Conservation (phyloP, 2,113 vertebrate species). For the Tursiops truncatus region DNA sequence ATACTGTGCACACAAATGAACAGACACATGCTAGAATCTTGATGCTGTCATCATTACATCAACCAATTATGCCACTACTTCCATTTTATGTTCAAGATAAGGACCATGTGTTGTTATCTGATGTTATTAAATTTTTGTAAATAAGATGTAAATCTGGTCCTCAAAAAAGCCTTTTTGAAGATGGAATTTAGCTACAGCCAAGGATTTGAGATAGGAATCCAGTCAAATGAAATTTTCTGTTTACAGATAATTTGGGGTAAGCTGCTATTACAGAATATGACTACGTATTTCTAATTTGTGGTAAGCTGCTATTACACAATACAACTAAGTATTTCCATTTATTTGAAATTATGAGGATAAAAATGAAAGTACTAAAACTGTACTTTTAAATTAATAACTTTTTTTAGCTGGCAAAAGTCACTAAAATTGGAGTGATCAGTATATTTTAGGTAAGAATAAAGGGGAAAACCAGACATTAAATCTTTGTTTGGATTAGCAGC, state of each 20-base stretch:
- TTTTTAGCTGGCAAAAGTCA: conserved; percentile 57
- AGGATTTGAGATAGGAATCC: background rate
- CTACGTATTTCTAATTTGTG: background rate
- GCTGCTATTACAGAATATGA: background rate
- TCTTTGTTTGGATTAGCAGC: conserved; percentile 77
- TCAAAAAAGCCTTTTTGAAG: background rate
- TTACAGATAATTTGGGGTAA: background rate
- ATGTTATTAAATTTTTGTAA: background rate
- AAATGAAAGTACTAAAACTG: background rate
- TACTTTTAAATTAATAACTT: background rate
- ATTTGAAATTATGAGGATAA: background rate
- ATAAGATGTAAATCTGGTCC: background rate
- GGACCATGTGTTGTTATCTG: background rate
- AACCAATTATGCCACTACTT: background rate
- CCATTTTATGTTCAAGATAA: background rate
- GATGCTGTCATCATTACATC: background rate
- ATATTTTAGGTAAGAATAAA: conserved; percentile 74
- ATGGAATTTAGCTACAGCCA: background rate
- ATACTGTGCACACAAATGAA: background rate
- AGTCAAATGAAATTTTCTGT: background rate
- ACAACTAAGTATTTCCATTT: background rate
- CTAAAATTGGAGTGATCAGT: conserved; percentile 57
- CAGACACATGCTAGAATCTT: background rate
- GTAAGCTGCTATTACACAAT: background rate
- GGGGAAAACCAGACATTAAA: conserved; percentile 71